phyloP scores from a whole-genome alignment of 2,113 vertebrate genomes.

The Carassius carassius region DNA sequence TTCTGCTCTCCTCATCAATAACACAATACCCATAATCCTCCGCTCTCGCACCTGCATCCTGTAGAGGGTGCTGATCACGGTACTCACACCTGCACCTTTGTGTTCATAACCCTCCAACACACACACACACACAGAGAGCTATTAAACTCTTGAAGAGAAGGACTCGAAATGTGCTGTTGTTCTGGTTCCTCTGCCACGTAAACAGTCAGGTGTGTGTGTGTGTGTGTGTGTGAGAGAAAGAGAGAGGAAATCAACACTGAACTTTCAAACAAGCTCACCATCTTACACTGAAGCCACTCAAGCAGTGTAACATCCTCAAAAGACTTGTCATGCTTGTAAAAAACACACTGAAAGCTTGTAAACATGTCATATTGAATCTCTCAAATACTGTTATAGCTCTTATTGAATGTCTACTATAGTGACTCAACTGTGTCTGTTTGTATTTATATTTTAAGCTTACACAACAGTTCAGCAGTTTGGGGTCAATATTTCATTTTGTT shows the following conservation, averaged over 20 bases:
- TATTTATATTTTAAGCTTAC: too few species aligned
- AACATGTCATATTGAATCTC: not conserved
- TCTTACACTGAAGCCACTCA: slow-evolving; percentile 4
- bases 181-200: slow-evolving; percentile 24
- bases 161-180: slow-evolving; percentile 9
- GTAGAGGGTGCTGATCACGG: slow-evolving; percentile 53
- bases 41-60: slow-evolving; percentile 68
- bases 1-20: slow-evolving; percentile 34
- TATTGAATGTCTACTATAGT: too few species aligned
- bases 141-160: slow-evolving; percentile 31
- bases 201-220: slow-evolving; percentile 23
- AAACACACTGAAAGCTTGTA: not conserved
- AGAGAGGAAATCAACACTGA: slow-evolving; percentile 9
- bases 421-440: too few species aligned
- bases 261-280: slow-evolving; percentile 6
- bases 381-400: not conserved
- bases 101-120: slow-evolving; percentile 59
- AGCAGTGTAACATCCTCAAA: not conserved
- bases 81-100: slow-evolving; percentile 70
- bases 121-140: slow-evolving; percentile 20
- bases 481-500: too few species aligned
- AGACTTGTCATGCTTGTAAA: not conserved
- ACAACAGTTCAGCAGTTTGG: too few species aligned
- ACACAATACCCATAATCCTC: slow-evolving; percentile 48
- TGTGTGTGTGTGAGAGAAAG: slow-evolving; percentile 20